These are phyloP conservation scores for Sympetrum striolatum DNA, from an alignment of 2,888 invertebrate species.

Conservation along the genomic window DNA sequence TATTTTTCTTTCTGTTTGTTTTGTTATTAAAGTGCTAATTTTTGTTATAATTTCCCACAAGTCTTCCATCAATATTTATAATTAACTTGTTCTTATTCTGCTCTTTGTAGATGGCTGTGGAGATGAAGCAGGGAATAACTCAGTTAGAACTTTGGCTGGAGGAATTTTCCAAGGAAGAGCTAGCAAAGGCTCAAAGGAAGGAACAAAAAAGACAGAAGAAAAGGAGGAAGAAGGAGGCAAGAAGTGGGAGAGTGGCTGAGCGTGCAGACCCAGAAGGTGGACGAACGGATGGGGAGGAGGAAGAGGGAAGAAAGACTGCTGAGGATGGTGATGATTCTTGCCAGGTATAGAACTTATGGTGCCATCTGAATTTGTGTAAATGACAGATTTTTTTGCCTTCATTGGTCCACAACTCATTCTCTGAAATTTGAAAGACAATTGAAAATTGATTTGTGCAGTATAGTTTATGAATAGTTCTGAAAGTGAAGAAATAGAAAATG, in stretches of 20 bases:
- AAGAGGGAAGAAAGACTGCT: slow-evolving; percentile 1
- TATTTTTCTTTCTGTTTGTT: no score
- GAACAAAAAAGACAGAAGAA: slow-evolving; percentile 85
- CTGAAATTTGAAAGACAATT: no score
- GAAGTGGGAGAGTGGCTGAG: slow-evolving; percentile 59
- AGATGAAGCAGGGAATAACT: slow-evolving; percentile 86
- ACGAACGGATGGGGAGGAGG: slow-evolving; percentile 8
- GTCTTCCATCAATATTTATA: no score
- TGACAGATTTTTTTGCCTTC: no score
- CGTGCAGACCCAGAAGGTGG: slow-evolving; percentile 39
- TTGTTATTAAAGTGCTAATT: no score
- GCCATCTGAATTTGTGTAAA: background rate
- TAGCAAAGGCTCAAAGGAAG: slow-evolving; percentile 81
- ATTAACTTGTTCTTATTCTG: slow-evolving; percentile 40
- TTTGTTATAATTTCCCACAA: no score
- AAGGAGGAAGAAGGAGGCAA: slow-evolving; percentile 73
- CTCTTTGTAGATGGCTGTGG: slow-evolving; percentile 73
- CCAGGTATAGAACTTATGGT: background rate
- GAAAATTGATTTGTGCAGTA: no score
- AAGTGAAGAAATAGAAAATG: no score
- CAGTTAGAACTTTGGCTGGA: slow-evolving; percentile 88
- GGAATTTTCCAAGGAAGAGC: slow-evolving; percentile 86
- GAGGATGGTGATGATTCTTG: slow-evolving; percentile 17
- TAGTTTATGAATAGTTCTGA: no score
- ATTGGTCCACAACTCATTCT: no score